A percentile compares a stretch with the other conserved stretches of the same genome.
phyloP scores from a whole-genome alignment of 2,113 vertebrate species.

The Oxyura jamaicensis region DNA sequence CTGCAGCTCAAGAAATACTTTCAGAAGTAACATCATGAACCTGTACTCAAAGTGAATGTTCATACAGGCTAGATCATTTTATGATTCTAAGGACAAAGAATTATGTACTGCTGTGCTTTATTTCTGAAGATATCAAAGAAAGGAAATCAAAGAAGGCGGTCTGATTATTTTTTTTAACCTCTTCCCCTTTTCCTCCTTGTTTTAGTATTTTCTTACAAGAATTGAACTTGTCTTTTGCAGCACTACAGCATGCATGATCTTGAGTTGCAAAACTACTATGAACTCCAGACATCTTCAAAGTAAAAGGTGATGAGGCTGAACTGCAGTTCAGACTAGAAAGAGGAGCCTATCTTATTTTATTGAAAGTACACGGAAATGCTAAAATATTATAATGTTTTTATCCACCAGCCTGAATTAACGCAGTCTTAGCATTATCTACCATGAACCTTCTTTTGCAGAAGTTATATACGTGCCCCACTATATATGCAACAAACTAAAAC shows the following conservation, averaged over 20 bases:
- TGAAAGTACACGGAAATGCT: neutral
- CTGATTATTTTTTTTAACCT: neutral
- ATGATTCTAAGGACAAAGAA: neutral
- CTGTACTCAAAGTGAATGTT: conserved; percentile 10
- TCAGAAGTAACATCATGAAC: neutral
- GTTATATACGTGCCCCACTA: neutral
- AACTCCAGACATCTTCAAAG: neutral
- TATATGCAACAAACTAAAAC: neutral
- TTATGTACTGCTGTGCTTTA: neutral
- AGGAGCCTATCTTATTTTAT: neutral
- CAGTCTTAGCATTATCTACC: neutral
- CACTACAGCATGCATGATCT: neutral
- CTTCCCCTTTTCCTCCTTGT: neutral
- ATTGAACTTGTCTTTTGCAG: neutral
- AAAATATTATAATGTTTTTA: neutral
- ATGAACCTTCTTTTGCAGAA: neutral
- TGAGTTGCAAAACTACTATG: neutral
- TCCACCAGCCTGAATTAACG: neutral
- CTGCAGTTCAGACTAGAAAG: neutral
- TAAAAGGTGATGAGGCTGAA: neutral
- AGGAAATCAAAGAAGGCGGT: neutral
- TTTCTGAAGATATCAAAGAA: neutral
- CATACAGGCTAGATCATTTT: neutral
- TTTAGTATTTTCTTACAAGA: neutral
- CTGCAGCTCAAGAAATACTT: neutral